These are phyloP conservation scores for Sepioteuthis lessoniana DNA, from an alignment of 2,888 invertebrate genomes.

Conservation along the genomic window DNA sequence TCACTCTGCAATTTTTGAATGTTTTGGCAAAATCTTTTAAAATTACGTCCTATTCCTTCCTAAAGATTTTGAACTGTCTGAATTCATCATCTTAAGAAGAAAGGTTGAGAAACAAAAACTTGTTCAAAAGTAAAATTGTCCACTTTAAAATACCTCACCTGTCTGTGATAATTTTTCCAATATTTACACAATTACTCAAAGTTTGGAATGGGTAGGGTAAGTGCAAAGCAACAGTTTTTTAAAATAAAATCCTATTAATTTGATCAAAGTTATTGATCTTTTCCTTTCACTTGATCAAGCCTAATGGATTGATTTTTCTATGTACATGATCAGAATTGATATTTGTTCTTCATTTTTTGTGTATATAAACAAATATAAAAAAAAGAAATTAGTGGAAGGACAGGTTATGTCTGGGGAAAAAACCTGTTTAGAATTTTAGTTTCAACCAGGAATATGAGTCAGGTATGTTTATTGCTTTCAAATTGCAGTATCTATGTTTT, in stretches of 20 bases:
- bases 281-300: not conserved
- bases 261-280: not conserved
- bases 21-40: too few relatives aligned
- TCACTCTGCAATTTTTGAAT: too few relatives aligned
- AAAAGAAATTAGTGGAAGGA: not conserved
- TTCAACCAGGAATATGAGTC: not conserved
- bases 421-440: not conserved
- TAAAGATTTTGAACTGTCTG: too few relatives aligned
- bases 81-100: too few relatives aligned
- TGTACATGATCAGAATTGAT: not conserved
- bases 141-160: not conserved
- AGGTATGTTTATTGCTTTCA: not conserved
- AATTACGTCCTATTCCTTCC: too few relatives aligned
- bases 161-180: not conserved
- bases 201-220: not conserved
- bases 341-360: not conserved
- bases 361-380: not conserved
- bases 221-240: not conserved
- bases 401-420: not conserved
- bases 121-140: too few relatives aligned
- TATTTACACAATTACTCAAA: not conserved
- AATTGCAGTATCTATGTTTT: not conserved
- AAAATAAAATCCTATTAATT: not conserved
- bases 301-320: not conserved
- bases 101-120: too few relatives aligned